These are phyloP conservation scores for Coenobita brevimanus DNA, from an alignment of 1,140 invertebrate species.

Conservation along the genomic window DNA sequence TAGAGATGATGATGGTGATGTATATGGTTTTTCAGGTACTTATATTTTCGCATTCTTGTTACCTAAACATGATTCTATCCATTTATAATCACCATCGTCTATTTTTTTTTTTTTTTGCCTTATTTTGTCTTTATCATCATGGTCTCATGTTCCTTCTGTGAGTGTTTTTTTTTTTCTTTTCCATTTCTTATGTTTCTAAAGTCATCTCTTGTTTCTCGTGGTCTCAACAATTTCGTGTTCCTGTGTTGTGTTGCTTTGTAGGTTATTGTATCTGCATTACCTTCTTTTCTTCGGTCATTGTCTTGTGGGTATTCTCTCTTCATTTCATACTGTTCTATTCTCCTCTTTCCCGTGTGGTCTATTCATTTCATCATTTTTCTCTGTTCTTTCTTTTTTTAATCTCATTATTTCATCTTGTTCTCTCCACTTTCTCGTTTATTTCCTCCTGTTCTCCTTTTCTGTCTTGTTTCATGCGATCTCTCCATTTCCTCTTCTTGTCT, in stretches of 20 bases:
- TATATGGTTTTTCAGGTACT: too few relatives aligned
- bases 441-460: not conserved
- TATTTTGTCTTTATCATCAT: too few relatives aligned
- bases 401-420: not conserved
- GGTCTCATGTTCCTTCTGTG: too few relatives aligned
- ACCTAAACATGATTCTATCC: too few relatives aligned
- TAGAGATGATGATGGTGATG: too few relatives aligned
- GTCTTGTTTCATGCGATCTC: too few relatives aligned
- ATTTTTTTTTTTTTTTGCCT: too few relatives aligned
- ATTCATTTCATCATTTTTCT: not conserved
- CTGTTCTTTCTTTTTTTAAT: not conserved
- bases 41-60: too few relatives aligned
- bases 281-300: not conserved
- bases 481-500: too few relatives aligned
- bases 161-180: too few relatives aligned
- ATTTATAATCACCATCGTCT: too few relatives aligned
- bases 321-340: conserved; percentile 7
- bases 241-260: not conserved
- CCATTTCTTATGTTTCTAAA: not conserved
- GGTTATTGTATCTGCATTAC: not conserved
- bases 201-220: not conserved
- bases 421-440: too few relatives aligned
- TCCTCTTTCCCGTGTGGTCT: not conserved
- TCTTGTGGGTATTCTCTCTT: not conserved
- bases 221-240: not conserved